Evolutionary conservation across 2,888 invertebrate species (phyloP), one percentile per base, ranked within the genome.

Genomic region (Rhyacophila evoluta): DNA sequence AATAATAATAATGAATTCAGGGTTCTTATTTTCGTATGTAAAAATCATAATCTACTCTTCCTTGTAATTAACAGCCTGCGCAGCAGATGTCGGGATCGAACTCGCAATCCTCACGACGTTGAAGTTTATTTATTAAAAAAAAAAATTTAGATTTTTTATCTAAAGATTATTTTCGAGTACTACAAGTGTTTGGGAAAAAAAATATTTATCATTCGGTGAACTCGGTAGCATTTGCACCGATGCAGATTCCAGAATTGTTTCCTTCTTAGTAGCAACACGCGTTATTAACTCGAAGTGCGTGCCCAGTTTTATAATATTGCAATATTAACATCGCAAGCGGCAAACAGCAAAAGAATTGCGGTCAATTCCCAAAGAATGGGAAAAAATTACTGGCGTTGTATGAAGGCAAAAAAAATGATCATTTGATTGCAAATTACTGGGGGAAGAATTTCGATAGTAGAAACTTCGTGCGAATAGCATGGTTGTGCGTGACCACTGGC

Each of bases 271-370:
- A 25, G 19, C 25, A 15, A 55, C 25, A 55, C 55, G 55, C 55
- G 55, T 55, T 55, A 55, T 55, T 55, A 41, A 41, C 19, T 72
- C 39, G 28, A 39, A 72, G 6, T 73, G 38, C 37, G 73, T 38
- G 70, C 70, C 15, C 27, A 19, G 55, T 4, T 55, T 33, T 33
- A 33, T 33, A 33, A 33, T 33, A 33, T 33, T 55, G 19, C 19
- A 8, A 25, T 25, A 55, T 55, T 55, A 55, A 19, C 55, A 55
- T 55, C 8, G 25, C 55, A 8, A 55, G 55, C 55, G 55, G 55
- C 19, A 19, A 2, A 25, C 19, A 8, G 55, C 55, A 55, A 55
- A 55, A 25, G 55, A 15, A 55, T 55, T 19, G 55, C 55, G 15
- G 6, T 8, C 55, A 4, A 55, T 8, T 55, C 25, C 55, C 55